A percentile compares a stretch with the other conserved stretches of the same genome.
phyloP scores from a whole-genome alignment of 2,113 vertebrate genomes.

The Irena cyanogastra region DNA sequence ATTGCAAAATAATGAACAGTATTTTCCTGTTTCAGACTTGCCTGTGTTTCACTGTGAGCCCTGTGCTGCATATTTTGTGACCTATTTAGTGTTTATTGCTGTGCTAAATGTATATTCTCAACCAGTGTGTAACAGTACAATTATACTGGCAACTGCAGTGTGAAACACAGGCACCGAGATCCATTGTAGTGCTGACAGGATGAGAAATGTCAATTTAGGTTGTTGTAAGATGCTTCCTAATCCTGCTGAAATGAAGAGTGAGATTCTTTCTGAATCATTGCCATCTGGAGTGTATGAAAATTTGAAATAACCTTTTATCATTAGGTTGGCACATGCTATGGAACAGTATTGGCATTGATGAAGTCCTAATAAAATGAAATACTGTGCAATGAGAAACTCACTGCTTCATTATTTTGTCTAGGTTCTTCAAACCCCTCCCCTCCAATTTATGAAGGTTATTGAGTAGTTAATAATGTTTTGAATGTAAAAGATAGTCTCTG shows the following conservation, averaged over 20 bases:
- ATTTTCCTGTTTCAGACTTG: not conserved
- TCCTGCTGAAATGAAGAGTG: slow-evolving; percentile 35
- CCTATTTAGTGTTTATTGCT: slow-evolving; percentile 6
- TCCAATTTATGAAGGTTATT: not conserved
- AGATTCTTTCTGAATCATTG: slow-evolving; percentile 31
- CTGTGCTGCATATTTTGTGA: not conserved
- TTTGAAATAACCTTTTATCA: slow-evolving; percentile 50
- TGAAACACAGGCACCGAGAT: not conserved
- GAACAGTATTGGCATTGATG: slow-evolving; percentile 4
- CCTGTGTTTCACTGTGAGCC: not conserved
- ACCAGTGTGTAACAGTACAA: not conserved
- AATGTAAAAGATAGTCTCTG: not conserved
- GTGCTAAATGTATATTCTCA: not conserved
- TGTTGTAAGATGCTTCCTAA: slow-evolving; percentile 50
- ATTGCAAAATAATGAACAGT: not conserved
- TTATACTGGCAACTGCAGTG: not conserved
- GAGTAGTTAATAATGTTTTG: not conserved
- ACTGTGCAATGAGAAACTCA: not conserved
- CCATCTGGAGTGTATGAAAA: slow-evolving; percentile 56
- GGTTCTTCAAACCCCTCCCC: not conserved
- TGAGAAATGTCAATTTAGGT: slow-evolving; percentile 47
- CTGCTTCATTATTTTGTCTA: not conserved
- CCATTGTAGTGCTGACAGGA: slow-evolving; percentile 46
- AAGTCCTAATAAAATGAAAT: slow-evolving; percentile 1
- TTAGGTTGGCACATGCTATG: not conserved